Conservation (phyloP, 1,140 invertebrate genomes). For the Pachypsylla venusta region DNA sequence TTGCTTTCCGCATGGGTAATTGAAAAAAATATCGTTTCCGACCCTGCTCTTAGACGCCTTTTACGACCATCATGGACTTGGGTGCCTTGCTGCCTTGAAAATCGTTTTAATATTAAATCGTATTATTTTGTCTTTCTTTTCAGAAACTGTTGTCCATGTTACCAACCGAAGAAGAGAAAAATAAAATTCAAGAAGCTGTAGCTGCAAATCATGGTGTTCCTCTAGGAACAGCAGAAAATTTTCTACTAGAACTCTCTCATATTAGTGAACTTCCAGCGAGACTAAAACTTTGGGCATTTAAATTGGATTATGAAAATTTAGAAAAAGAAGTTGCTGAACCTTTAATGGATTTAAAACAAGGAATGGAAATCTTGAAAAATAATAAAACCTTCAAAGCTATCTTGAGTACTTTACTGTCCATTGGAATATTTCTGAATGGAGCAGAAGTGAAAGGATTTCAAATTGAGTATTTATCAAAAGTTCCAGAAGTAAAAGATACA, state of each 20-base stretch:
- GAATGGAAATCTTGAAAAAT: conserved; percentile 72
- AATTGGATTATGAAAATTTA: conserved; percentile 91
- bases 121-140: conserved; percentile 21
- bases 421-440: conserved; percentile 96
- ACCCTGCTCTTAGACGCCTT: no score
- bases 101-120: no score
- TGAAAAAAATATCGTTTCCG: no score
- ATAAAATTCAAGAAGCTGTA: conserved; percentile 91
- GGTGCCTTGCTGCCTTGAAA: no score
- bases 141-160: conserved; percentile 94
- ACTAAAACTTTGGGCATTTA: conserved; percentile 95
- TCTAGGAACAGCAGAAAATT: conserved; percentile 94
- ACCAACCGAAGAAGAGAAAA: conserved; percentile 91
- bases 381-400: conserved; percentile 93
- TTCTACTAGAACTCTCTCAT: conserved; percentile 85
- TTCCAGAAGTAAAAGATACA: conserved; percentile 98
- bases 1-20: no score
- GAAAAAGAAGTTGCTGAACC: conserved; percentile 98
- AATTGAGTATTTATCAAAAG: conserved; percentile 93
- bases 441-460: conserved; percentile 91
- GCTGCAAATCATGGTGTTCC: conserved; percentile 87
- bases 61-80: no score
- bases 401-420: conserved; percentile 78
- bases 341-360: conserved; percentile 94
- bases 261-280: conserved; percentile 90